Evolutionary conservation across 2,113 vertebrate genomes (phyloP), one percentile per base, ranked within the genome.

Genomic region (Thymallus thymallus): DNA sequence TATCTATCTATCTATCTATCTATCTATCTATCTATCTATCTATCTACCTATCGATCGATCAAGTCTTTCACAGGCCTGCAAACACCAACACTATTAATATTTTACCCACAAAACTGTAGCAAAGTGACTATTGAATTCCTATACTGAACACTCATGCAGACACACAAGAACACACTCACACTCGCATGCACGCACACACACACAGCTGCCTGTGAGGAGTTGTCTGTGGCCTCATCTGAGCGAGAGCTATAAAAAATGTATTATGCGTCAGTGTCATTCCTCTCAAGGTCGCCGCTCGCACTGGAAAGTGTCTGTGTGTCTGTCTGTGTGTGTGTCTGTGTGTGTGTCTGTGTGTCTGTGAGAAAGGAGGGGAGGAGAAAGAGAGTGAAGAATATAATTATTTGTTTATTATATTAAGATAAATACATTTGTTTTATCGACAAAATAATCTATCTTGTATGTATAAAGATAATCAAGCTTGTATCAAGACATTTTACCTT

Each of bases 201-300:
- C 35, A 41, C 35, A 41, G 9, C 51, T 41, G 77, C 84, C 85
- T 82, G 79, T 85, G 78, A 83, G 35, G 7, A 41, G 7, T 10
- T 41, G 35, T 41, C 35, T 41, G 9, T 10, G 35, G 35, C 72
- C 72, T 88, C 84, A 87, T 26, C 26, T 26, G 76, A 74, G 80
- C 81, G 81, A 58, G 55, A 5, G 16, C 87, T 89, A 90, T 93
- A 90, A 91, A 91, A 92, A 90, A 89, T 91, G 88, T 86, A 92
- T 91, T 92, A 88, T 86, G 85, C 88, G 85, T 86, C 82, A 23
- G 20, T 60, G 22, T 20, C 55, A 88, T 87, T 90, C 76, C 77
- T 83, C 81, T 81, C 90, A 91, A 92, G 89, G 90, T 92, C 79
- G 69, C 26, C 16, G 24, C 60, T 32, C 84, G 87, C 84, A 71